Evolutionary conservation across 2,888 invertebrate genomes (phyloP).

Genomic region (Conomelus anceps): DNA sequence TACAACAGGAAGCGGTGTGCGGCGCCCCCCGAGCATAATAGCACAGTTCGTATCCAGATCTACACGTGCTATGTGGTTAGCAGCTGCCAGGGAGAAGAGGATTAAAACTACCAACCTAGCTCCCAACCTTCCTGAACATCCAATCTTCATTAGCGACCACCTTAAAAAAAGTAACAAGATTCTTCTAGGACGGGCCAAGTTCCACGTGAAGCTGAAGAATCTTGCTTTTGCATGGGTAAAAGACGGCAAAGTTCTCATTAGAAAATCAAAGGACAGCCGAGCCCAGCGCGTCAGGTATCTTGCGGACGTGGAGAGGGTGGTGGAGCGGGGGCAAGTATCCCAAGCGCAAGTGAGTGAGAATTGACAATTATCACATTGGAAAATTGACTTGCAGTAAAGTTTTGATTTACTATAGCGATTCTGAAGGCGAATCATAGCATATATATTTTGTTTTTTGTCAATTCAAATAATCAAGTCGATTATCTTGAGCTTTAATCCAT

Average conservation of each 20-base stretch:
- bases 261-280: neutral
- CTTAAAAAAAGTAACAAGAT: neutral
- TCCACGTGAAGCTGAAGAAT: neutral
- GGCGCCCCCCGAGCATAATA: conserved; percentile 5
- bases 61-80: neutral
- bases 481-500: too few species aligned
- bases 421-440: too few species aligned
- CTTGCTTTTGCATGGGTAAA: too few species aligned
- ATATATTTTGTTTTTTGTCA: too few species aligned
- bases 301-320: too few species aligned
- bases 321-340: too few species aligned
- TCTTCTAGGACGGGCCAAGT: neutral
- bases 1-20: neutral
- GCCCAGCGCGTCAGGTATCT: neutral
- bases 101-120: neutral
- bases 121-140: neutral
- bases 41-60: neutral
- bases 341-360: too few species aligned
- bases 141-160: neutral
- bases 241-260: neutral
- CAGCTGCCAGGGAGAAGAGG: neutral
- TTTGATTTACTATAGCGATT: too few species aligned
- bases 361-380: too few species aligned
- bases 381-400: too few species aligned
- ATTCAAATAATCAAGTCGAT: too few species aligned